Percentiles rank a stretch among this genome's conserved stretches.
These are phyloP conservation scores for Pangasianodon hypophthalmus DNA, from an alignment of 2,113 vertebrate genomes.

Conservation along the genomic window DNA sequence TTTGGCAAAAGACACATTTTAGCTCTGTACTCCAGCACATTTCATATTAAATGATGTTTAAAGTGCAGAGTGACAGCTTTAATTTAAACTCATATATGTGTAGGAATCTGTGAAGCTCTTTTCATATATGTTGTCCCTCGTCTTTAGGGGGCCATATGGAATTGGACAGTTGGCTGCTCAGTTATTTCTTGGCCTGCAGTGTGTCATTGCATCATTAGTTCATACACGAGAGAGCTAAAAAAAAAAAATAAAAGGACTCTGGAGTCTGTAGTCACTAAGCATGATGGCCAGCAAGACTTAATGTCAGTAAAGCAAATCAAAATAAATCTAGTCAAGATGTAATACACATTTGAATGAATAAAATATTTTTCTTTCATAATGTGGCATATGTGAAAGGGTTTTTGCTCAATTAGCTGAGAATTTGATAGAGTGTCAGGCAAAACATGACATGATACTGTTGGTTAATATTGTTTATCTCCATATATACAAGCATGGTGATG, in stretches of 20 bases:
- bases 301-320: not conserved
- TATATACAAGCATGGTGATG: not conserved
- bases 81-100: not conserved
- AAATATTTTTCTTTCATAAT: not conserved
- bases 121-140: not conserved
- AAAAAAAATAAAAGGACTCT: not conserved
- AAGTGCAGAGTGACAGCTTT: not conserved
- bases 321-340: not conserved
- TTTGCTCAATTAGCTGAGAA: not conserved
- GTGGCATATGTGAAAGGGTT: not conserved
- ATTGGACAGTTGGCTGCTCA: conserved; percentile 1
- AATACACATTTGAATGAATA: not conserved
- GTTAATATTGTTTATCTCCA: not conserved
- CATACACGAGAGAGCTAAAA: not conserved
- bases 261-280: not conserved
- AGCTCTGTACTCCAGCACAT: not conserved
- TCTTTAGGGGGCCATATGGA: not conserved
- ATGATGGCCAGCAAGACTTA: not conserved
- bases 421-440: not conserved
- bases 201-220: conserved; percentile 10
- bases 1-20: not conserved
- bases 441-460: not conserved
- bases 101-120: not conserved
- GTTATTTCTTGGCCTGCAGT: not conserved
- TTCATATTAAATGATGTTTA: conserved; percentile 1